Percentiles rank a stretch among this genome's conserved stretches.
phyloP scores from a whole-genome alignment of 2,888 invertebrate species.

The Auanema sp. region DNA sequence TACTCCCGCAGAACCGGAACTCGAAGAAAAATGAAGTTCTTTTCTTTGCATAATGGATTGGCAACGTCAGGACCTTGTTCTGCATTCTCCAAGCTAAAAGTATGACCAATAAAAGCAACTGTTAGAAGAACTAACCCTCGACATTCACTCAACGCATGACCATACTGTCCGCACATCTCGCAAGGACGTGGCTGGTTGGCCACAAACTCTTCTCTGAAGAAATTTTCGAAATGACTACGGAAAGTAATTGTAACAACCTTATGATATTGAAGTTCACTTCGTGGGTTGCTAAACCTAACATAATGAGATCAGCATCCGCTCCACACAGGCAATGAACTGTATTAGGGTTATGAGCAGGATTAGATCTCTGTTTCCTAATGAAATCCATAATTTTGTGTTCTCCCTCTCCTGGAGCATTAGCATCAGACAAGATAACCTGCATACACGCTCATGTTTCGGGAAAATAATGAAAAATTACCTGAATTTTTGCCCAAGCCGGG shows the following conservation, averaged over 20 bases:
- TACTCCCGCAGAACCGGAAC: slow-evolving; percentile 85
- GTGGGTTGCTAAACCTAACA: slow-evolving; percentile 94
- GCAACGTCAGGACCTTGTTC: slow-evolving; percentile 51
- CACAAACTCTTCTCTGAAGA: slow-evolving; percentile 85
- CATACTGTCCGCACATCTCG: slow-evolving; percentile 82
- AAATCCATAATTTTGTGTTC: slow-evolving; percentile 99
- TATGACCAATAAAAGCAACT: not conserved
- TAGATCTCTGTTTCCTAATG: slow-evolving; percentile 83
- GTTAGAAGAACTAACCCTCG: slow-evolving; percentile 33
- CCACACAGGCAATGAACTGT: slow-evolving; percentile 95
- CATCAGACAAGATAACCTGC: slow-evolving; percentile 86
- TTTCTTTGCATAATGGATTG: slow-evolving; percentile 55
- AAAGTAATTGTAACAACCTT: slow-evolving; percentile 26
- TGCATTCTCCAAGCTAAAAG: slow-evolving; percentile 39
- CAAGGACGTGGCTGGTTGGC: slow-evolving; percentile 94
- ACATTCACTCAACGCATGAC: slow-evolving; percentile 66
- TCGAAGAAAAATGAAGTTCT: slow-evolving; percentile 73
- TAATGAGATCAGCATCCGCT: slow-evolving; percentile 91
- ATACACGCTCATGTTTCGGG: not conserved
- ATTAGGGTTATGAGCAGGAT: slow-evolving; percentile 86
- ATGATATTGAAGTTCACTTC: slow-evolving; percentile 99
- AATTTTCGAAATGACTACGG: not conserved
- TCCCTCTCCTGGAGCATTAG: slow-evolving; percentile 95
- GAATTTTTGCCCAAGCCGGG: slow-evolving; percentile 90
- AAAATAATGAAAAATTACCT: too few species aligned